Evolutionary conservation across 2,888 invertebrate genomes (phyloP), one percentile per base, ranked within the genome.

Genomic region (Argyresthia goedartella): DNA sequence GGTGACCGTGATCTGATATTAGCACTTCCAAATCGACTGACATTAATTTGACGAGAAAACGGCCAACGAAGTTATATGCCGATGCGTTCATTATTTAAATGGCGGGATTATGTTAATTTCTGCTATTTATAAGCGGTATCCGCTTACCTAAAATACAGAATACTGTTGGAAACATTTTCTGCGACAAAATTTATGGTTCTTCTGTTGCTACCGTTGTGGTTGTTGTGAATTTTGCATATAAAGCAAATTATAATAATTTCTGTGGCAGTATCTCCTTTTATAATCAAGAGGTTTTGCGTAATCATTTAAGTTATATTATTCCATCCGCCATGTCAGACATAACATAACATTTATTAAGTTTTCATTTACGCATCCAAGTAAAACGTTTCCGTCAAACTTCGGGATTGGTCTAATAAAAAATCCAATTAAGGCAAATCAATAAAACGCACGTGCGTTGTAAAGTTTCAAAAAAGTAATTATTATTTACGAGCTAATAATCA

Each of bases 41-140:
- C 33, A 50, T 50, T 42, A 41, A 41, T 42, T 25, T 50, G 11
- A 39, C 15, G 25, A 25, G 50, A 56, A 59, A 69, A 70, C 61
- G 57, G 62, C 55, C 59, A 65, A 69, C 72, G 70, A 75, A 71
- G 67, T 69, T 64, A 68, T 64, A 59, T 66, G 65, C 57, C 57
- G 61, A 67, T 71, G 68, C 70, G 70, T 69, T 80, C 67, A 76
- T 82, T 85, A 84, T 85, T 76, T 80, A 84, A 82, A 85, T 81
- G 60, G 79, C 69, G 56, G 67, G 75, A 85, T 85, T 85, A 86
- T 86, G 84, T 69, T 73, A 86, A 86, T 85, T 60, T 53, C 54
- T 65, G 69, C 73, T 73, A 76, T 80, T 76, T 78, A 71, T 77
- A 81, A 81, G 77, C 78, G 60, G 73, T 71, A 81, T 78, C 81